These are phyloP conservation scores for Standfussiana lucernea DNA, from an alignment of 2,888 invertebrate species.

Conservation along the genomic window DNA sequence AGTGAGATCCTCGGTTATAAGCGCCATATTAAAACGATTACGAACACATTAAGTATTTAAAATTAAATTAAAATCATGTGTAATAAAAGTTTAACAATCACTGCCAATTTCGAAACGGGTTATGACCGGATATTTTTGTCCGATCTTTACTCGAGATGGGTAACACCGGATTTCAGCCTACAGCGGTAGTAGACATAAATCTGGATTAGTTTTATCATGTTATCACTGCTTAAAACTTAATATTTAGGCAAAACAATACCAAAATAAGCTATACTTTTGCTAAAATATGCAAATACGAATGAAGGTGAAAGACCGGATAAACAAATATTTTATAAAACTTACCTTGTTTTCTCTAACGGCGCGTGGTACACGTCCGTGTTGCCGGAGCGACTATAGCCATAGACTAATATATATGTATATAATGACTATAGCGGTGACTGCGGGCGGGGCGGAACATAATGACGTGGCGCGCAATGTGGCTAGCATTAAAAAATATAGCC, in stretches of 20 bases:
- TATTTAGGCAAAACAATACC: constrained; percentile 1
- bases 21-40: not conserved
- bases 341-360: constrained; percentile 12
- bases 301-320: constrained; percentile 16
- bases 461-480: constrained; percentile 15
- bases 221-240: constrained; percentile 7
- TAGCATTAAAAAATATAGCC: constrained; percentile 11
- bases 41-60: not conserved
- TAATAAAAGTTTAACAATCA: not conserved
- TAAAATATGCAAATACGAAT: constrained; percentile 13
- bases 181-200: constrained; percentile 5
- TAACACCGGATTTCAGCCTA: constrained; percentile 12
- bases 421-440: constrained; percentile 15
- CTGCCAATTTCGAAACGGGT: constrained; percentile 10
- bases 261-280: constrained; percentile 11
- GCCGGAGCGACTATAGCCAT: constrained; percentile 18
- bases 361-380: constrained; percentile 9
- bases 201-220: constrained; percentile 8
- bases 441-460: constrained; percentile 11
- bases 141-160: constrained; percentile 13
- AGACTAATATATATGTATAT: no score
- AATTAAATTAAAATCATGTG: not conserved
- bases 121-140: constrained; percentile 17
- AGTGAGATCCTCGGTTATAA: not conserved
- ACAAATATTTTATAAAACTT: constrained; percentile 19